Conservation (phyloP, 2,888 invertebrate genomes). For the Oligia latruncula region DNA sequence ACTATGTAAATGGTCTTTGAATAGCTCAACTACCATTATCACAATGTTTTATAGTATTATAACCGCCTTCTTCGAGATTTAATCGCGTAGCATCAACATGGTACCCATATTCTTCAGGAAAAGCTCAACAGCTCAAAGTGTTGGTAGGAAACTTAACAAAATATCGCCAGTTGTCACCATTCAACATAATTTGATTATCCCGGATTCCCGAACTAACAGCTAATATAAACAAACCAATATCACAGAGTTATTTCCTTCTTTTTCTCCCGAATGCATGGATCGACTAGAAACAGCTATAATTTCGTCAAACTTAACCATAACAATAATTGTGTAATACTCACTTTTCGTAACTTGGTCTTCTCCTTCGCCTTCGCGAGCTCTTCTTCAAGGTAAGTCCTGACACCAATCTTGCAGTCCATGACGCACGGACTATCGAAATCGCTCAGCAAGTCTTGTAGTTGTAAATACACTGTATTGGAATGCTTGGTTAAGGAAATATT, state of each 20-base stretch:
- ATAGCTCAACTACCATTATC: slow-evolving; percentile 5
- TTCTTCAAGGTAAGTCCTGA: slow-evolving; percentile 98
- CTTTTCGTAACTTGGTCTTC: slow-evolving; percentile 97
- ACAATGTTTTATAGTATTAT: background rate
- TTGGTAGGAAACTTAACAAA: background rate
- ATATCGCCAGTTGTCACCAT: background rate
- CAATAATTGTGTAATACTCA: slow-evolving; percentile 77
- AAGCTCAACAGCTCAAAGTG: background rate
- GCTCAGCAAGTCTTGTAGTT: slow-evolving; percentile 97
- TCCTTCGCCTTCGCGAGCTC: slow-evolving; percentile 98
- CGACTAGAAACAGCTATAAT: background rate
- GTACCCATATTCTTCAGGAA: background rate
- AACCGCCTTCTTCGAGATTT: too few relatives aligned
- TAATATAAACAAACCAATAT: background rate
- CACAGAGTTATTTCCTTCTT: background rate
- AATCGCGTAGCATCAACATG: background rate
- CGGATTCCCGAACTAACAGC: background rate
- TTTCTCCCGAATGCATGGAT: background rate
- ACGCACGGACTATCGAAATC: slow-evolving; percentile 98
- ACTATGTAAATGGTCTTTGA: slow-evolving; percentile 18
- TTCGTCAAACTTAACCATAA: background rate
- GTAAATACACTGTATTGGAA: slow-evolving; percentile 92
- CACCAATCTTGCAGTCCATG: slow-evolving; percentile 99
- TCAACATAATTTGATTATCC: background rate
- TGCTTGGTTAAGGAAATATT: slow-evolving; percentile 79